Percentiles rank a stretch among this genome's conserved stretches.
Conservation (phyloP, 1,140 invertebrate species). For the Phthorimaea operculella region DNA sequence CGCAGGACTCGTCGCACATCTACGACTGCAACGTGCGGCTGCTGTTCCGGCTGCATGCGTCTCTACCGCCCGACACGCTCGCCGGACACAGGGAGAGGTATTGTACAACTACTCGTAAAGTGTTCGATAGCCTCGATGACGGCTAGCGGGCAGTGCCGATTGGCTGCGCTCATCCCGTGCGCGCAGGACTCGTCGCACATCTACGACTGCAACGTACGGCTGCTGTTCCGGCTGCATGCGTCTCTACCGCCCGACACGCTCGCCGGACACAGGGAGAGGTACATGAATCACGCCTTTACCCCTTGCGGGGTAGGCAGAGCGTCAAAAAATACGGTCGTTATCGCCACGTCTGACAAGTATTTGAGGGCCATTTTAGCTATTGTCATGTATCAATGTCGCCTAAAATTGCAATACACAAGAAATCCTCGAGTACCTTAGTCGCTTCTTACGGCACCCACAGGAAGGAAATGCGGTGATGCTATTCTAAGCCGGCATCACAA, state of each 20-base stretch:
- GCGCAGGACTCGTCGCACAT: slow-evolving; percentile 97
- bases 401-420: too few relatives aligned
- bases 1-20: slow-evolving; percentile 95
- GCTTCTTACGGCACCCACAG: too few relatives aligned
- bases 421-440: too few relatives aligned
- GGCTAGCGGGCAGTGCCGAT: slow-evolving; percentile 92
- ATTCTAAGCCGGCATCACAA: too few relatives aligned
- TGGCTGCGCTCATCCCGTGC: slow-evolving; percentile 96
- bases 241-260: slow-evolving; percentile 91
- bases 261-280: slow-evolving; percentile 90
- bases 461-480: too few relatives aligned
- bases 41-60: slow-evolving; percentile 93
- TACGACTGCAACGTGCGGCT: slow-evolving; percentile 98
- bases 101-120: too few relatives aligned
- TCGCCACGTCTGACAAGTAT: too few relatives aligned
- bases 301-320: too few relatives aligned
- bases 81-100: slow-evolving; percentile 93
- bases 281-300: too few relatives aligned
- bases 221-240: slow-evolving; percentile 95
- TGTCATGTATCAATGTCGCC: too few relatives aligned
- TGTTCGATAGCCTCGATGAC: slow-evolving; percentile 98
- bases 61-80: slow-evolving; percentile 90
- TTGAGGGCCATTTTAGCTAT: too few relatives aligned
- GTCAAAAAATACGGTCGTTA: too few relatives aligned
- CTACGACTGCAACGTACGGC: slow-evolving; percentile 96